These are phyloP conservation scores for Arctopsyche grandis DNA, from an alignment of 1,140 invertebrate genomes.

Conservation along the genomic window DNA sequence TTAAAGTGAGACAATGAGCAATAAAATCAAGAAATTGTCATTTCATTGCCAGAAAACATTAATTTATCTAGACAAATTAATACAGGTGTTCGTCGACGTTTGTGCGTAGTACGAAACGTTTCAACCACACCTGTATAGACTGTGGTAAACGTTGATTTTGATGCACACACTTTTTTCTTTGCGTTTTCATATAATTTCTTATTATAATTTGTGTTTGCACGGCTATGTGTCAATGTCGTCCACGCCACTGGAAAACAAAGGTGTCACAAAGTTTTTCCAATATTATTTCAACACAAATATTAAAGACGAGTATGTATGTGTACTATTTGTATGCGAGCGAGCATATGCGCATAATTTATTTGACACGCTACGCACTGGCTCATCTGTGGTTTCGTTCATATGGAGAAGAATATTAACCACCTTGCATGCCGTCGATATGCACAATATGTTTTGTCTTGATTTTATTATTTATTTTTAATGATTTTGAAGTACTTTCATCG, in stretches of 20 bases:
- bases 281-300: conserved; percentile 26
- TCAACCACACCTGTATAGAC: not conserved
- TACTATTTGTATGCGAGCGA: not conserved
- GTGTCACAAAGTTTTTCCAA: conserved; percentile 23
- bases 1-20: not conserved
- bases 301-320: not conserved
- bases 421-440: no score
- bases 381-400: no score
- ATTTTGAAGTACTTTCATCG: no score
- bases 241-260: not conserved
- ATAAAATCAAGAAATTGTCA: not conserved
- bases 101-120: not conserved
- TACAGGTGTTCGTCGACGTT: not conserved
- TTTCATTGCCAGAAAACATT: not conserved
- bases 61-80: not conserved
- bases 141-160: not conserved
- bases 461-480: no score
- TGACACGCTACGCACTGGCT: not conserved
- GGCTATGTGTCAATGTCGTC: conserved; percentile 32
- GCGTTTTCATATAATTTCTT: not conserved
- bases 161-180: not conserved
- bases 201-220: conserved; percentile 9
- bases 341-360: conserved; percentile 5
- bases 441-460: no score
- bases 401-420: no score